phyloP scores from a whole-genome alignment of 2,888 invertebrate species.

The Thysanoteuthis rhombus region DNA sequence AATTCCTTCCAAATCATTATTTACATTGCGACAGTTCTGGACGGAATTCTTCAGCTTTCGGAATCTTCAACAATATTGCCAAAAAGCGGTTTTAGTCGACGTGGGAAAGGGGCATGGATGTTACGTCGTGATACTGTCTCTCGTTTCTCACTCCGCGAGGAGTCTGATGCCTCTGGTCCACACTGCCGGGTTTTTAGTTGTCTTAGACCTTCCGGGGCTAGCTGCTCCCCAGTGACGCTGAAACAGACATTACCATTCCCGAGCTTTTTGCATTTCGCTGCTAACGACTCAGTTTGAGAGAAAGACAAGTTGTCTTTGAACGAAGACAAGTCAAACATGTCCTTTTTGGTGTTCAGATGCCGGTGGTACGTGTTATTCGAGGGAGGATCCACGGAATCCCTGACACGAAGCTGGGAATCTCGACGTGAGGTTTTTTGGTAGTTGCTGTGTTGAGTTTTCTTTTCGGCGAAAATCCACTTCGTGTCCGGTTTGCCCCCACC shows the following conservation, averaged over 20 bases:
- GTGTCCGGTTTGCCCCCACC: neutral
- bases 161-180: neutral
- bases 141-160: neutral
- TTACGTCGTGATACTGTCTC: neutral
- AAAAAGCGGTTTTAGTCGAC: conserved; percentile 21
- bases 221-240: neutral
- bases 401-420: neutral
- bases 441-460: neutral
- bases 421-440: neutral
- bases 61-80: neutral
- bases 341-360: neutral
- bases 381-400: neutral
- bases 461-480: neutral
- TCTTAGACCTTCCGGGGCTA: neutral
- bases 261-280: neutral
- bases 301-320: conserved; percentile 28
- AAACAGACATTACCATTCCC: neutral
- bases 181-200: neutral
- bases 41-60: neutral
- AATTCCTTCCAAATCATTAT: neutral
- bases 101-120: neutral
- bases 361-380: neutral
- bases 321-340: conserved; percentile 15
- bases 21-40: neutral
- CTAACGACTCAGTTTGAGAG: neutral